Base-by-base conservation (phyloP, 2,888 invertebrate genomes). In the Dasysyrphus albostriatus region DNA sequence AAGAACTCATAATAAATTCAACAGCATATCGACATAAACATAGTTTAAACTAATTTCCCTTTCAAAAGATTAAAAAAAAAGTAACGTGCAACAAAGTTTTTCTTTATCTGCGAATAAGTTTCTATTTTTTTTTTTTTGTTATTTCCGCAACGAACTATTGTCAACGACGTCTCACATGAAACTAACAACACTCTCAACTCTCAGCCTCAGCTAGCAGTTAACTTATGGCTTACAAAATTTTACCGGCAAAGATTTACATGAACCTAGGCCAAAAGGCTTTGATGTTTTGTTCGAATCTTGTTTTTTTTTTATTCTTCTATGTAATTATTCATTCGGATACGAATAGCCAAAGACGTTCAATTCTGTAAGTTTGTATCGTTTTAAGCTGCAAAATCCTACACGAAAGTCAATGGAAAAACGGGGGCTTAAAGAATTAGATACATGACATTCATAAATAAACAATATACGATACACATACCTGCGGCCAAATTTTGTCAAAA, bases 121-220 rank as follows among this genome's bases (percentile, higher is more conserved):
- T 29, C 1, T 16, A 42, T n/a, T 34, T 24, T 14, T 29, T 14
- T 10, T 19, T n/a, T 16, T 47, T 44, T 67, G 12, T n/a, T n/a
- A 61, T 39, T 63, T 75, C 61, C 63, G 44, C 37, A 37, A 63
- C 47, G 58, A 65, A 63, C 69, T 63, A 56, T 49, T 54, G 44
- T 39, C 83, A 70, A 67, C 83, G 42, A 72, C 63, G 75, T 79
- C 83, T 78, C 70, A 78, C 75, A 59, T 19, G 24, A 87, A 75
- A 87, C 87, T 87, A 87, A 87, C 67, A 49, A 49, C 34, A 67
- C 49, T 47, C 1, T 7, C 37, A 24, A 37, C 37, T 6, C 47
- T 34, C 6, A 32, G 47, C 44, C 37, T 54, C 42, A 37, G 49
- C 70, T 8, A 82, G 32, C 65, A 51, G 14, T 61, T 37, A 67